A percentile compares a stretch with the other conserved stretches of the same genome.
Conservation (phyloP, 2,797 vertebrate species). For the Bryconaethiops microstoma region DNA sequence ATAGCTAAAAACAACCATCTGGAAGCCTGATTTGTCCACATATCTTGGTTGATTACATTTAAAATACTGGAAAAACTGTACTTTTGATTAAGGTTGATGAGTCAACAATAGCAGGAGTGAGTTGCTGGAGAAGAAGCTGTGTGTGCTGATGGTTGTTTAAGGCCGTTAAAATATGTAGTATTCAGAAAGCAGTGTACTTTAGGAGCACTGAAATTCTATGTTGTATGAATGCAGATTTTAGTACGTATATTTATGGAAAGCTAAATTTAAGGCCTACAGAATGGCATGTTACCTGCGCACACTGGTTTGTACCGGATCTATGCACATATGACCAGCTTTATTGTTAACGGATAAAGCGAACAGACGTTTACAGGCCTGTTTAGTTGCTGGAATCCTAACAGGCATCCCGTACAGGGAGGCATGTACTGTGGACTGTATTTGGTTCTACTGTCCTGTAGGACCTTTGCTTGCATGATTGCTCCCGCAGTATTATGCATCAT, state of each 20-base stretch:
- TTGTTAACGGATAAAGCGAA: constrained; percentile 22
- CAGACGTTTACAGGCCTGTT: constrained; percentile 40
- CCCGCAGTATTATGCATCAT: background rate
- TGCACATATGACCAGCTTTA: constrained; percentile 21
- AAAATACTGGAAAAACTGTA: background rate
- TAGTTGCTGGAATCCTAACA: background rate
- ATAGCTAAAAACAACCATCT: background rate
- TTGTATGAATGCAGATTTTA: constrained; percentile 12
- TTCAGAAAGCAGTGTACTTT: constrained; percentile 34
- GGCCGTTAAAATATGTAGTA: constrained; percentile 17
- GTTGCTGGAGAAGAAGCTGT: background rate
- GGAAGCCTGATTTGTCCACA: background rate
- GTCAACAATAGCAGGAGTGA: background rate
- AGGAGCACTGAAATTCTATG: constrained; percentile 1
- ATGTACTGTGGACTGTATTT: background rate
- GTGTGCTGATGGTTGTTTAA: constrained; percentile 36
- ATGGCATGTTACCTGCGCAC: background rate
- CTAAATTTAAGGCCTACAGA: constrained; percentile 4
- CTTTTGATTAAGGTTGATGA: background rate
- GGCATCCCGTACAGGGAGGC: constrained; percentile 14
- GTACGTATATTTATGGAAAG: constrained; percentile 18
- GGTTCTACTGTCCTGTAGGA: background rate
- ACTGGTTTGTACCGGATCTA: constrained; percentile 1
- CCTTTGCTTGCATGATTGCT: background rate
- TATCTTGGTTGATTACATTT: background rate